Evolutionary conservation across 2,113 vertebrate genomes (phyloP).

Genomic region (Oceanodroma tethys): DNA sequence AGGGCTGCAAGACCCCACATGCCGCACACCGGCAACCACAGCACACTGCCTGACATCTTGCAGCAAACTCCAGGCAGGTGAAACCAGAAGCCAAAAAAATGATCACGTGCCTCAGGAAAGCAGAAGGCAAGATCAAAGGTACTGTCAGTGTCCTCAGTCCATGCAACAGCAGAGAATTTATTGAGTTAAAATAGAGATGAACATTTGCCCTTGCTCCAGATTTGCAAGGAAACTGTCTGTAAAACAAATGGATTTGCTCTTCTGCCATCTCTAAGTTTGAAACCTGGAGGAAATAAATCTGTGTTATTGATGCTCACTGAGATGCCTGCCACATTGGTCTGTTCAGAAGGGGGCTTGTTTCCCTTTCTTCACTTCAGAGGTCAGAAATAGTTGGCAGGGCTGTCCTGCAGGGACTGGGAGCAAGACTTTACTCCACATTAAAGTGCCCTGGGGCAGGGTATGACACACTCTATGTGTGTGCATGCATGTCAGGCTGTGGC

Average conservation of each 20-base stretch:
- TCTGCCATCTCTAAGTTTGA: background rate
- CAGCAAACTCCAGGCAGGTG: background rate
- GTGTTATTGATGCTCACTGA: accelerated
- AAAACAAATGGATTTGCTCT: background rate
- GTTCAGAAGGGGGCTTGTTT: background rate
- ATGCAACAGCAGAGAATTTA: background rate
- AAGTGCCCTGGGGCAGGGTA: background rate
- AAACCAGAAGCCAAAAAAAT: background rate
- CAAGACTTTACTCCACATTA: background rate
- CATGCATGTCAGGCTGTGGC: background rate
- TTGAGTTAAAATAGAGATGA: background rate
- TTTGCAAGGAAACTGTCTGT: background rate
- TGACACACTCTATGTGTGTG: background rate
- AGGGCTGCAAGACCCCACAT: background rate
- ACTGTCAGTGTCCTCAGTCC: background rate
- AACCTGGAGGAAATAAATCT: background rate
- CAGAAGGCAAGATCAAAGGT: background rate
- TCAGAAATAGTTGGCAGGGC: background rate
- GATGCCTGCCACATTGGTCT: background rate
- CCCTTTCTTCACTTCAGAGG: background rate
- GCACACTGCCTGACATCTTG: background rate
- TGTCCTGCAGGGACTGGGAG: background rate
- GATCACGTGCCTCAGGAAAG: background rate
- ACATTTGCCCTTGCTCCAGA: background rate
- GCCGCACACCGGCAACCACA: accelerated